Base-by-base conservation (phyloP, 2,113 vertebrate species). In the Puntigrus tetrazona region DNA sequence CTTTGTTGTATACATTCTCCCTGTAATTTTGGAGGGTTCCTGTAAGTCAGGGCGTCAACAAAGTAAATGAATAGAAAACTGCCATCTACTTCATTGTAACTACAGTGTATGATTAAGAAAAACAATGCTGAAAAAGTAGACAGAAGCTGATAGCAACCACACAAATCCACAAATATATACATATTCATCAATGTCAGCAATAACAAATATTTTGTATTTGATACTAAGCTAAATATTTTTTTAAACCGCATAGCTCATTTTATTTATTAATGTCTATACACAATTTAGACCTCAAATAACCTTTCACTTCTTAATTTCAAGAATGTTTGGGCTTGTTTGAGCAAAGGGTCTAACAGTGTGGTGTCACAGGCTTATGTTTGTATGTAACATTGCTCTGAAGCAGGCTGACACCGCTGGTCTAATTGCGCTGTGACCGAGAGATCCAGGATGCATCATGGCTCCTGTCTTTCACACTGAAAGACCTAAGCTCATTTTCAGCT, bases 1-100 rank as follows among this genome's bases (percentile, higher is more conserved):
- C 91, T 92, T 91, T 90, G 89, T 80, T 85, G 90, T 87, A 85
- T 79, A 86, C 78, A 81, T 86, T 82, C 86, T 85, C 90, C 92
- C 92, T 94, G 92, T 94, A 92, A 94, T 94, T 94, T 93, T 84
- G 87, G 88, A 85, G 89, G 91, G 88, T 91, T 88, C 86, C 89
- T 87, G 81, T 91, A 92, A 94, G 92, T 91, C 88, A 86, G 75
- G 81, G 82, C 89, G 92, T 94, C 93, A 93, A 91, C 86, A 55
- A 90, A 78, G 73, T 78, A 91, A 91, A 92, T 91, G 89, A 94
- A 88, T 85, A 86, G 88, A 90, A 65, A 88, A 61, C 79, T 86
- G 89, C 87, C 84, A 89, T 88, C 83, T 73, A 88, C 86, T 90
- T 90, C 88, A 92, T 91, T 86, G 87, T 81, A 82, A 87, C 85